Percentiles rank a stretch among this genome's conserved stretches.
Evolutionary conservation across 1,140 invertebrate genomes (phyloP).

Genomic region (Drusus annulatus): DNA sequence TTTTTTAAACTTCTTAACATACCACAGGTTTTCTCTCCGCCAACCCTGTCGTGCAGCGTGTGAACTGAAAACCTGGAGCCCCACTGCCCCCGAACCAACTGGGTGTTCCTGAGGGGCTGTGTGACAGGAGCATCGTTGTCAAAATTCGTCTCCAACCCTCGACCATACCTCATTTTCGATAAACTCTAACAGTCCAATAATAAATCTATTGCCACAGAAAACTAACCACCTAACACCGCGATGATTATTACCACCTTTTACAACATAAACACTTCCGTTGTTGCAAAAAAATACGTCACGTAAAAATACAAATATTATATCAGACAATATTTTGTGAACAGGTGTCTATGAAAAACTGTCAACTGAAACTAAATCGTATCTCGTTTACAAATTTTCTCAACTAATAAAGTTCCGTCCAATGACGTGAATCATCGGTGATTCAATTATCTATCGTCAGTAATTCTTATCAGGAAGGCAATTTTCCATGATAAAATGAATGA

Average conservation of each 20-base stretch:
- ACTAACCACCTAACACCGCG: too few relatives aligned
- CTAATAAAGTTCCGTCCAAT: background rate
- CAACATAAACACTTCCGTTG: background rate
- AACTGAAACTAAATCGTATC: constrained; percentile 1
- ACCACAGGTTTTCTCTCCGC: constrained; percentile 54
- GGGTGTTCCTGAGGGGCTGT: constrained; percentile 44
- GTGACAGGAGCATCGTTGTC: constrained; percentile 52
- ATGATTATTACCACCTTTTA: background rate
- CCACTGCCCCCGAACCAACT: background rate
- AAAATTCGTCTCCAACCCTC: constrained; percentile 54
- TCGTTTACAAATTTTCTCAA: background rate
- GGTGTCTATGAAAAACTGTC: constrained; percentile 17
- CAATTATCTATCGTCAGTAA: constrained; percentile 21
- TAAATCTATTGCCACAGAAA: too few relatives aligned
- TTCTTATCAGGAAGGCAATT: background rate
- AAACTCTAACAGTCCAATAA: background rate
- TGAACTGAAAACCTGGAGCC: constrained; percentile 55
- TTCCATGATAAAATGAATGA: constrained; percentile 6
- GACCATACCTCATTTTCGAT: constrained; percentile 22
- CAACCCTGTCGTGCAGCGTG: constrained; percentile 48
- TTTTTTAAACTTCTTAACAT: too few relatives aligned
- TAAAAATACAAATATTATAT: constrained; percentile 22
- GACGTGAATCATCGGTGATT: constrained; percentile 19
- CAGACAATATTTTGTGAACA: constrained; percentile 5
- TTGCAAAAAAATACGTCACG: constrained; percentile 12